These are phyloP conservation scores for Eupithecia abbreviata DNA, from an alignment of 2,888 invertebrate species.

Conservation along the genomic window DNA sequence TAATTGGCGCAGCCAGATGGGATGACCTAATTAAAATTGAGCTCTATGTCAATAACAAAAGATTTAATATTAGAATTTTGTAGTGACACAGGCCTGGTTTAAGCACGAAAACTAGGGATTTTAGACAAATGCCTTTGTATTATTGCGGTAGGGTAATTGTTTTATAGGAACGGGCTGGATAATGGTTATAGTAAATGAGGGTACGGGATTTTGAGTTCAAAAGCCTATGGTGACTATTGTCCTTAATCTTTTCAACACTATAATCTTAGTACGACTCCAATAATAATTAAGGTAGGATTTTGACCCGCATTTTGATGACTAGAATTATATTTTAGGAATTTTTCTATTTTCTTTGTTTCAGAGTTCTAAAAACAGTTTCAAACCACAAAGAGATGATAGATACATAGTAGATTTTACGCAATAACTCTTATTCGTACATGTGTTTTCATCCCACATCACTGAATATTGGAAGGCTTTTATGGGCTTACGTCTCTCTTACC, in stretches of 20 bases:
- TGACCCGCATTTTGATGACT: neutral
- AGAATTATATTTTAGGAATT: neutral
- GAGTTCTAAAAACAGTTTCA: slow-evolving; percentile 37
- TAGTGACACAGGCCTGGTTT: neutral
- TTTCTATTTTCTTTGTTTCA: neutral
- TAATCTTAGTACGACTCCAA: slow-evolving; percentile 5
- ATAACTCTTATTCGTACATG: neutral
- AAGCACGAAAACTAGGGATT: slow-evolving; percentile 18
- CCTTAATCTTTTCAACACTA: neutral
- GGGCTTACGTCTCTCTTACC: no score
- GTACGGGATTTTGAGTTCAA: slow-evolving; percentile 16
- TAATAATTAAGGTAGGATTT: neutral
- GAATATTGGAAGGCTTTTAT: neutral
- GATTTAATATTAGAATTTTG: neutral
- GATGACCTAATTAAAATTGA: neutral
- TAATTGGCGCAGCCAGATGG: neutral
- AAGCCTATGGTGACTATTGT: neutral
- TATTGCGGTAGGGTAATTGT: slow-evolving; percentile 29
- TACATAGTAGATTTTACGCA: neutral
- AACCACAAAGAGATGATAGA: neutral
- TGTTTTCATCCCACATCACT: neutral
- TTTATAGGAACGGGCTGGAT: slow-evolving; percentile 21
- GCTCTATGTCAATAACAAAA: neutral
- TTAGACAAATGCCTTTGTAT: slow-evolving; percentile 13
- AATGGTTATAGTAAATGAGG: slow-evolving; percentile 21